phyloP scores from a whole-genome alignment of 2,888 invertebrate genomes.

The Drosophila flavopinicola region DNA sequence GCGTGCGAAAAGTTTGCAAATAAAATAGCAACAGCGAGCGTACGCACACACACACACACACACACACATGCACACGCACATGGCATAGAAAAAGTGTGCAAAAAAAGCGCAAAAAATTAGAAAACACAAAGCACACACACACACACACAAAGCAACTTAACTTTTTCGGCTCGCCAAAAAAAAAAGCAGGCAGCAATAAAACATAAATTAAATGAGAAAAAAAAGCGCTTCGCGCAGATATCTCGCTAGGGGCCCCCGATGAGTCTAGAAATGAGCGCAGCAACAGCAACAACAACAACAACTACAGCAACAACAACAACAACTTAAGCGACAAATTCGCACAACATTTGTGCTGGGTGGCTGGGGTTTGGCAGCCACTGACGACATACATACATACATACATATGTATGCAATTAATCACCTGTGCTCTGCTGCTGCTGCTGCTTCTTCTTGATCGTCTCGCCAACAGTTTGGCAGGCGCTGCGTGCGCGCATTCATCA shows the following conservation, averaged over 20 bases:
- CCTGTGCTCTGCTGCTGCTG: slow-evolving; percentile 13
- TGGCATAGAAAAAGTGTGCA: slow-evolving; percentile 65
- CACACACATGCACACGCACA: slow-evolving; percentile 41
- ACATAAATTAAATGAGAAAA: slow-evolving; percentile 66
- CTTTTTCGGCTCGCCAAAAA: slow-evolving; percentile 60
- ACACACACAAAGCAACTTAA: slow-evolving; percentile 46
- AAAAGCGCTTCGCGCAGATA: slow-evolving; percentile 58
- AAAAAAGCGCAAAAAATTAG: slow-evolving; percentile 60
- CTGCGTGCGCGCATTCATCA: slow-evolving; percentile 16
- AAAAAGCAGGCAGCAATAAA: slow-evolving; percentile 26
- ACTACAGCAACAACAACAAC: slow-evolving; percentile 38
- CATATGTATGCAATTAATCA: slow-evolving; percentile 63
- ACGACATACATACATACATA: slow-evolving; percentile 42
- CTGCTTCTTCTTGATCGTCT: slow-evolving; percentile 35
- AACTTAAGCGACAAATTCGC: slow-evolving; percentile 53
- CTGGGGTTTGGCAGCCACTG: slow-evolving; percentile 20
- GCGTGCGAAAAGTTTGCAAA: slow-evolving; percentile 67
- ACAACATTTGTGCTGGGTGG: slow-evolving; percentile 39
- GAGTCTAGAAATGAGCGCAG: slow-evolving; percentile 55
- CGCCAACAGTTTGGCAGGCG: slow-evolving; percentile 38
- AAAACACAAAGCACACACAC: slow-evolving; percentile 59
- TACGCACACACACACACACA: slow-evolving; percentile 29
- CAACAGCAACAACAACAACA: slow-evolving; percentile 38
- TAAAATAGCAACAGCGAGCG: slow-evolving; percentile 50
- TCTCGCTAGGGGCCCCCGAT: slow-evolving; percentile 51